phyloP scores from a whole-genome alignment of 2,113 vertebrate genomes.

The Bucco capensis region DNA sequence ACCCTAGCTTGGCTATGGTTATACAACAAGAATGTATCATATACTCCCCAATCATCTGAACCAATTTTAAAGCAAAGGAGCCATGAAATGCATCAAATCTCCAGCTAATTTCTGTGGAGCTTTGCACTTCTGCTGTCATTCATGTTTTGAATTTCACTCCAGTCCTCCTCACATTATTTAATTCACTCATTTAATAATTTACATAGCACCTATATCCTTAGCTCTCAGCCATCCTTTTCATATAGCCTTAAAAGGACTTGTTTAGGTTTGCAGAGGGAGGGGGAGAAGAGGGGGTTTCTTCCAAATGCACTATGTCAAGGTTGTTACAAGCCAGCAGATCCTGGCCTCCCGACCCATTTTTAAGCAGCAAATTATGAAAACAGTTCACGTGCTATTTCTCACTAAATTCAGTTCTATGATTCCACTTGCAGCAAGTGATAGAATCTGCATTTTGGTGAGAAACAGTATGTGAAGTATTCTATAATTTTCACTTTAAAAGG shows the following conservation, averaged over 20 bases:
- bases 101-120: background rate
- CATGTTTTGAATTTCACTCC: background rate
- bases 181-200: background rate
- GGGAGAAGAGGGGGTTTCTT: slow-evolving; percentile 14
- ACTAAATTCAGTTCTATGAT: background rate
- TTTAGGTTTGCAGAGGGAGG: slow-evolving; percentile 14
- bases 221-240: background rate
- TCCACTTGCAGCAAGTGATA: background rate
- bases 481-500: slow-evolving; percentile 64
- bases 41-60: background rate
- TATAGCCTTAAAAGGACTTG: slow-evolving; percentile 63
- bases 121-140: background rate
- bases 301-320: background rate
- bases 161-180: background rate
- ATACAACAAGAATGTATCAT: background rate
- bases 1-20: background rate
- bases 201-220: slow-evolving; percentile 41
- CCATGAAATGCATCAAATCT: background rate
- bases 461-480: slow-evolving; percentile 28
- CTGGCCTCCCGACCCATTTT: background rate
- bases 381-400: background rate
- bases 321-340: slow-evolving; percentile 29
- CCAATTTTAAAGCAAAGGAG: background rate
- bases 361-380: slow-evolving; percentile 9
- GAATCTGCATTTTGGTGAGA: slow-evolving; percentile 34